Percentiles rank a stretch among this genome's conserved stretches.
phyloP scores from a whole-genome alignment of 2,888 invertebrate genomes.

The Drosophila imparisetae region DNA sequence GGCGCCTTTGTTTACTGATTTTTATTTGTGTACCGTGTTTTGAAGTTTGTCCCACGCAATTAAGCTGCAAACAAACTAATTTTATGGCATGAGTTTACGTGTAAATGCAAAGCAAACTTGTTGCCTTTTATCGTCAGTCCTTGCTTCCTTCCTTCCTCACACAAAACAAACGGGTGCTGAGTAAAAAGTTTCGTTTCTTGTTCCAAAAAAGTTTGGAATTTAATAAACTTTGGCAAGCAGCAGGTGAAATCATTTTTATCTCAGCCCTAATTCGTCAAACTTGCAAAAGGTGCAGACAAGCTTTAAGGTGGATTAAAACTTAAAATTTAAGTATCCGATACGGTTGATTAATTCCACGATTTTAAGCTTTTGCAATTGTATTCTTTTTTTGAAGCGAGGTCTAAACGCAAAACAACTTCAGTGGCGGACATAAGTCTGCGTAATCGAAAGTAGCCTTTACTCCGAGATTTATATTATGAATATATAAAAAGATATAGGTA shows the following conservation, averaged over 20 bases:
- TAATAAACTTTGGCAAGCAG: slow-evolving; percentile 42
- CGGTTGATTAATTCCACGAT: background rate
- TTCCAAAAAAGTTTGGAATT: slow-evolving; percentile 44
- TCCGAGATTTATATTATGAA: background rate
- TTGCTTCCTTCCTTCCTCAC: background rate
- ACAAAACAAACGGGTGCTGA: slow-evolving; percentile 35
- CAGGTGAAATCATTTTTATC: slow-evolving; percentile 11
- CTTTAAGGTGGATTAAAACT: background rate
- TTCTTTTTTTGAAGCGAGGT: background rate
- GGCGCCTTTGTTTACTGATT: slow-evolving; percentile 40
- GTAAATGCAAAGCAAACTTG: slow-evolving; percentile 71
- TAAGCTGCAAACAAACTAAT: slow-evolving; percentile 69
- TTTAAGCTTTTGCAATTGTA: background rate
- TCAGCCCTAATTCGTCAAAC: background rate
- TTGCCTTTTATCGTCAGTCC: slow-evolving; percentile 46
- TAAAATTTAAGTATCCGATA: background rate
- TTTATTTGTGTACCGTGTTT: slow-evolving; percentile 28
- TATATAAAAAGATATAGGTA: background rate
- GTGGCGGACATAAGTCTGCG: background rate
- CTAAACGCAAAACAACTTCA: background rate
- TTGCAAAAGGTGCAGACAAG: slow-evolving; percentile 2
- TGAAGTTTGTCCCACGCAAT: slow-evolving; percentile 56
- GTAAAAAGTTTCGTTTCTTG: slow-evolving; percentile 56
- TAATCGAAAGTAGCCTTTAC: background rate
- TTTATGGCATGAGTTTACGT: slow-evolving; percentile 53